Evolutionary conservation across 2,113 vertebrate genomes (phyloP).

Genomic region (Austrofundulus limnaeus): DNA sequence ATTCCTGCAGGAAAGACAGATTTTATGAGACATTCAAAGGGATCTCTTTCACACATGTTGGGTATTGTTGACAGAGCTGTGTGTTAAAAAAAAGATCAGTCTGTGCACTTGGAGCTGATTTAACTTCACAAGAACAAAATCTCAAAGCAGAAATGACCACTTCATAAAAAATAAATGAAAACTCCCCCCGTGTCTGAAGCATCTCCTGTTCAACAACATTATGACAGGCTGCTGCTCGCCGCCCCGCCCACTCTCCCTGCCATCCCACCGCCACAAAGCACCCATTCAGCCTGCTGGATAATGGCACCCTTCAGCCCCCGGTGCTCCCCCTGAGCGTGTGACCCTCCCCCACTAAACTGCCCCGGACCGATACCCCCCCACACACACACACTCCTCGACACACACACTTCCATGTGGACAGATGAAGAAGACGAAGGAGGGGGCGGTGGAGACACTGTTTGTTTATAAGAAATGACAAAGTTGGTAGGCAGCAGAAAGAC

Average conservation of each 20-base stretch:
- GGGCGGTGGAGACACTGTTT: slow-evolving; percentile 23
- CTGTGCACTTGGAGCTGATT: neutral
- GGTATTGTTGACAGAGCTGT: neutral
- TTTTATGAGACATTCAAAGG: neutral
- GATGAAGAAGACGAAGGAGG: neutral
- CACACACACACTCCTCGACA: too few species aligned
- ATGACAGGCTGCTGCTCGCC: slow-evolving; percentile 58
- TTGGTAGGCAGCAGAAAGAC: slow-evolving; percentile 22
- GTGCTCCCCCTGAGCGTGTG: slow-evolving; percentile 19
- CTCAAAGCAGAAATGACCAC: neutral
- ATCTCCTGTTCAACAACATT: slow-evolving; percentile 58
- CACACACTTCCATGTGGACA: slow-evolving; percentile 8
- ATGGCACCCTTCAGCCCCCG: slow-evolving; percentile 72
- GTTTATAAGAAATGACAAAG: slow-evolving; percentile 60
- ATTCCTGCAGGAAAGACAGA: neutral
- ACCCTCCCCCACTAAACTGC: slow-evolving; percentile 41
- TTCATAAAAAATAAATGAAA: neutral
- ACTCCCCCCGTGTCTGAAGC: neutral
- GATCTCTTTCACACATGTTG: neutral
- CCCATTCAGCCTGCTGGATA: slow-evolving; percentile 74
- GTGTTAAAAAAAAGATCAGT: neutral
- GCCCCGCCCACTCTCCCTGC: slow-evolving; percentile 35
- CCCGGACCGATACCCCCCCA: slow-evolving; percentile 27
- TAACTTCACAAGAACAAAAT: neutral
- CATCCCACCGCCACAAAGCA: slow-evolving; percentile 64